A percentile compares a stretch with the other conserved stretches of the same genome.
Evolutionary conservation across 2,113 vertebrate species (phyloP).

Genomic region (Lampris incognitus): DNA sequence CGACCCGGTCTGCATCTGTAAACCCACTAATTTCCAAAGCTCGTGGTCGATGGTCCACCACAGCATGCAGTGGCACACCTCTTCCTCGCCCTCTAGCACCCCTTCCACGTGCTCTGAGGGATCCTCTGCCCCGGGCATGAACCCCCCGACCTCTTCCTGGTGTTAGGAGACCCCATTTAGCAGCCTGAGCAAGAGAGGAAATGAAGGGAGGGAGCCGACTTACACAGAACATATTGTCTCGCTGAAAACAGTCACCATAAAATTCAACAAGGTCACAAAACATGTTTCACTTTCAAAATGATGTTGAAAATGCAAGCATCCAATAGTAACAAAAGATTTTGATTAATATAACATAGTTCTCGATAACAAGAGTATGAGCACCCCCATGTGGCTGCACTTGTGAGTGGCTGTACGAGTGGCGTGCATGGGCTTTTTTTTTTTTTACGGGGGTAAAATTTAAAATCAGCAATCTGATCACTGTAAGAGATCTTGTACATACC

Average conservation of each 20-base stretch:
- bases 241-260: neutral
- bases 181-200: slow-evolving; percentile 82
- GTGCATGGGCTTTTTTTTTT: neutral
- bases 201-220: neutral
- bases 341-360: neutral
- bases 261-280: slow-evolving; percentile 6
- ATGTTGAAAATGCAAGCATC: neutral
- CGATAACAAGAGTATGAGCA: slow-evolving; percentile 15
- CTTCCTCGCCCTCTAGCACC: slow-evolving; percentile 87
- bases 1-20: slow-evolving; percentile 88
- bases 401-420: neutral
- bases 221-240: neutral
- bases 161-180: slow-evolving; percentile 93
- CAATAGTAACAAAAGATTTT: neutral
- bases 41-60: slow-evolving; percentile 93
- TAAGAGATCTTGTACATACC: slow-evolving; percentile 72
- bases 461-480: neutral
- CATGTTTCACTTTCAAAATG: too few species aligned
- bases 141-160: slow-evolving; percentile 87
- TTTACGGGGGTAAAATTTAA: neutral
- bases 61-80: slow-evolving; percentile 85
- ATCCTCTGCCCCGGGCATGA: slow-evolving; percentile 85
- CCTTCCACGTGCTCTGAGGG: slow-evolving; percentile 86
- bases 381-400: slow-evolving; percentile 31
- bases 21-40: slow-evolving; percentile 93